These are phyloP conservation scores for Agonum fuliginosum DNA, from an alignment of 2,888 invertebrate genomes.

Conservation along the genomic window DNA sequence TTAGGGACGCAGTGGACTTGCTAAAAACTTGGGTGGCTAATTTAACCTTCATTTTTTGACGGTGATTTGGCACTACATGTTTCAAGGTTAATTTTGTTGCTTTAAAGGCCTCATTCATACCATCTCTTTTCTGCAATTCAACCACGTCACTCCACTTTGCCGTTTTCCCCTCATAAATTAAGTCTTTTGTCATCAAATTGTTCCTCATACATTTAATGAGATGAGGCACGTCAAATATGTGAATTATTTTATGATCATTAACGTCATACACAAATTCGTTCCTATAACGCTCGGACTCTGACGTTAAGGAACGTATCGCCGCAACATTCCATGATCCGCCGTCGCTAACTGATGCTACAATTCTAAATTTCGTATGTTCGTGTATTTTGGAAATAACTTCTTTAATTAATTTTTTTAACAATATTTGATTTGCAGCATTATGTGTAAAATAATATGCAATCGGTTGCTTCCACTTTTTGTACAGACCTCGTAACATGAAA, in stretches of 20 bases:
- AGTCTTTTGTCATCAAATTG: slow-evolving; percentile 16
- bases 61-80: not conserved
- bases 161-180: not conserved
- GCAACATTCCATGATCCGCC: not conserved
- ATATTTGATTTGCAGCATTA: not conserved
- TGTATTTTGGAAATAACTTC: slow-evolving; percentile 2
- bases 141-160: slow-evolving; percentile 22
- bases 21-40: slow-evolving; percentile 3
- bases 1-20: not conserved
- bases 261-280: slow-evolving; percentile 1
- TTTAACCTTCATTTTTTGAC: slow-evolving; percentile 12
- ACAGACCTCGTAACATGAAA: slow-evolving; percentile 28
- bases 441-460: not conserved
- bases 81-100: slow-evolving; percentile 7
- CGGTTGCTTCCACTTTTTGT: not conserved
- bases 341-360: slow-evolving; percentile 11
- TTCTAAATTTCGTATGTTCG: not conserved
- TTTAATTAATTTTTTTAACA: slow-evolving; percentile 14
- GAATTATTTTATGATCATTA: slow-evolving; percentile 14
- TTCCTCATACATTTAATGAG: slow-evolving; percentile 29
- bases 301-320: not conserved
- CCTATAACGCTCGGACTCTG: not conserved
- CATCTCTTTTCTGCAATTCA: not conserved
- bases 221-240: slow-evolving; percentile 29
- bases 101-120: not conserved